A percentile compares a stretch with the other conserved stretches of the same genome.
phyloP scores from a whole-genome alignment of 2,113 vertebrate species.

The Strix aluco region DNA sequence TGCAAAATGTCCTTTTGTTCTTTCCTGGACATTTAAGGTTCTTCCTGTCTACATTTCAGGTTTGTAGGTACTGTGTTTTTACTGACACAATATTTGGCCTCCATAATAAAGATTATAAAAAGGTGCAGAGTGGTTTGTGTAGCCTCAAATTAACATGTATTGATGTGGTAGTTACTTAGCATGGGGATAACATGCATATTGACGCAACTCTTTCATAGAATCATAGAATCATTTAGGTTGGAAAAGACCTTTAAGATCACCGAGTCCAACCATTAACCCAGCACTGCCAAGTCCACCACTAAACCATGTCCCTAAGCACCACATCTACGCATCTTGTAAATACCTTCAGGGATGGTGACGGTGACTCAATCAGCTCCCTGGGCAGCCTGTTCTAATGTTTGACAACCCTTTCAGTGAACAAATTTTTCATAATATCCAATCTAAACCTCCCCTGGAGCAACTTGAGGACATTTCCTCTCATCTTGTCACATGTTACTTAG shows the following conservation, averaged over 20 bases:
- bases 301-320: background rate
- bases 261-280: accelerated
- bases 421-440: accelerated
- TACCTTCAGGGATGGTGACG: background rate
- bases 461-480: background rate
- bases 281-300: background rate
- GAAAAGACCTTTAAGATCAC: background rate
- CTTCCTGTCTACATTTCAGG: background rate
- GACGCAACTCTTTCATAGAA: background rate
- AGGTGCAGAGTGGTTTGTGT: background rate
- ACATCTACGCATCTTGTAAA: background rate
- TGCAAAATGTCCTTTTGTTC: background rate
- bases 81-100: background rate
- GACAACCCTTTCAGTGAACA: background rate
- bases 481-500: background rate
- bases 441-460: background rate
- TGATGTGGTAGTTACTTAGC: background rate
- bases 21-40: background rate
- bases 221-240: background rate
- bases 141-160: background rate
- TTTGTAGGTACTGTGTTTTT: background rate
- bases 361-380: background rate
- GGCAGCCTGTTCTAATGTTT: background rate
- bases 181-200: background rate
- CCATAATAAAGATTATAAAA: background rate